A percentile compares a stretch with the other conserved stretches of the same genome.
Evolutionary conservation across 2,797 vertebrate genomes (phyloP).

Genomic region (Tarsius wallacei): DNA sequence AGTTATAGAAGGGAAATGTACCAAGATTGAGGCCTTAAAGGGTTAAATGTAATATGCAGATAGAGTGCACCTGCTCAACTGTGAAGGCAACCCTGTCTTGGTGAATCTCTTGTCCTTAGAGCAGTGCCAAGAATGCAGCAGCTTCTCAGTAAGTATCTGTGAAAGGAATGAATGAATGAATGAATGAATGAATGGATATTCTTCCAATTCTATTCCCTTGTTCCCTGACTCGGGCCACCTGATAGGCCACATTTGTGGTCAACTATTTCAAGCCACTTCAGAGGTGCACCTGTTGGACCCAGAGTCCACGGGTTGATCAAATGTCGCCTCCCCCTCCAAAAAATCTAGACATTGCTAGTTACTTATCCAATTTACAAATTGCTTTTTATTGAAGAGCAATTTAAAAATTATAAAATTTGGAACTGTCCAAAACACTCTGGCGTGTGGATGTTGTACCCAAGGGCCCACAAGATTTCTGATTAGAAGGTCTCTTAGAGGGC

Average conservation of each 20-base stretch:
- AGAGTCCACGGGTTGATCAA: neutral
- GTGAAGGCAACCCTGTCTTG: neutral
- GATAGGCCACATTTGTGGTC: neutral
- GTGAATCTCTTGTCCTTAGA: neutral
- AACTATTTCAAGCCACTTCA: neutral
- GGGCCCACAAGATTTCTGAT: neutral
- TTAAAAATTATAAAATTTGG: neutral
- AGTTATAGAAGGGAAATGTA: neutral
- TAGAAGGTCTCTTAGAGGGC: neutral
- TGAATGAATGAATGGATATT: neutral
- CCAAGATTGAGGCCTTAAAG: neutral
- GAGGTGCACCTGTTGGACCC: neutral
- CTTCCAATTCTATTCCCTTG: neutral
- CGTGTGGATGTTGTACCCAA: neutral
- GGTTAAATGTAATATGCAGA: neutral
- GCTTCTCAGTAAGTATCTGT: neutral
- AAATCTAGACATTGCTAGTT: neutral
- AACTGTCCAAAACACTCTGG: neutral
- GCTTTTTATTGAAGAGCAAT: neutral
- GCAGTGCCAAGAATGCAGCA: neutral
- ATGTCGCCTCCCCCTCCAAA: neutral
- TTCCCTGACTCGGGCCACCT: neutral
- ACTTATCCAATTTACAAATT: neutral
- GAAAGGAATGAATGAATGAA: neutral
- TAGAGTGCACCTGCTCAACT: accelerated